Conservation (phyloP, 2,113 vertebrate genomes). For the Gopherus evgoodei region DNA sequence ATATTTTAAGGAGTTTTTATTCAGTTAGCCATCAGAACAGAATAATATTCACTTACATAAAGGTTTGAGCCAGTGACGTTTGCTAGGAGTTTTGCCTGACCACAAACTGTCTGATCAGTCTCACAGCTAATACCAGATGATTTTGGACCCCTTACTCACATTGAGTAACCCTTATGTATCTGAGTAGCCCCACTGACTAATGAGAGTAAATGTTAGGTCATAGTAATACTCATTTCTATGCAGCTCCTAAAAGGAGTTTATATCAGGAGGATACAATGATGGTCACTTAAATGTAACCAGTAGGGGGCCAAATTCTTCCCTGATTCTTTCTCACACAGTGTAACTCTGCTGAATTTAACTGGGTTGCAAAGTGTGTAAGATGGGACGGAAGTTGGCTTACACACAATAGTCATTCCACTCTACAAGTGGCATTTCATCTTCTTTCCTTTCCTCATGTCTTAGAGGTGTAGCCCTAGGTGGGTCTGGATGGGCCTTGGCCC, state of each 20-base stretch:
- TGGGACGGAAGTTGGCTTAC: background rate
- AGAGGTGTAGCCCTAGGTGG: no score
- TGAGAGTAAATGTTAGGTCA: background rate
- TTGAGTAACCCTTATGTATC: background rate
- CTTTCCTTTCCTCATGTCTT: background rate
- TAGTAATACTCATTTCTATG: background rate
- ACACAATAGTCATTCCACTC: background rate
- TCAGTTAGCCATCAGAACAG: background rate
- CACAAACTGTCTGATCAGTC: background rate
- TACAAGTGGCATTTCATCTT: slow-evolving; percentile 24
- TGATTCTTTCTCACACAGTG: background rate
- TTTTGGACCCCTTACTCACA: background rate
- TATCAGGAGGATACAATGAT: background rate
- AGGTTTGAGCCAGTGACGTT: background rate
- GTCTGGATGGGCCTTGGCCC: no score
- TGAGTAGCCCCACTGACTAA: background rate
- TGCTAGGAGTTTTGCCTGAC: background rate
- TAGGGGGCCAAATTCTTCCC: background rate
- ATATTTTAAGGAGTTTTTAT: background rate
- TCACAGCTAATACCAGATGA: background rate
- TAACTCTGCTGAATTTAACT: background rate
- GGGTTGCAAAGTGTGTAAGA: background rate
- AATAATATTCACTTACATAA: background rate
- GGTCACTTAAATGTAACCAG: background rate
- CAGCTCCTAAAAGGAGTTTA: background rate